A percentile compares a stretch with the other conserved stretches of the same genome.
Conservation (phyloP, 2,888 invertebrate species). For the Hymenopus coronatus region DNA sequence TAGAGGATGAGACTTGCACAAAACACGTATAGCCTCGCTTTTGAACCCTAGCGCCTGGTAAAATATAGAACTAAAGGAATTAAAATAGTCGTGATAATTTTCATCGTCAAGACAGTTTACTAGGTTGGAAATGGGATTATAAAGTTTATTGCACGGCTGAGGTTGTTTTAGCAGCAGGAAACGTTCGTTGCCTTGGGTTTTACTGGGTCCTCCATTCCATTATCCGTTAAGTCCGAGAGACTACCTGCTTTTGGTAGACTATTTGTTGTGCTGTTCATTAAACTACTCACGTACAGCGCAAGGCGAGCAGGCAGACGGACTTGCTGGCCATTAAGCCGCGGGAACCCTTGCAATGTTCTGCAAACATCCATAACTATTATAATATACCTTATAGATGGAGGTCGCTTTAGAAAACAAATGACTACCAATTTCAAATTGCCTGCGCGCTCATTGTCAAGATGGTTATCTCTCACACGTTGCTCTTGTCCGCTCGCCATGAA, state of each 20-base stretch:
- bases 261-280: background rate
- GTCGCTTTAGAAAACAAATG: constrained; percentile 20
- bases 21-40: no score
- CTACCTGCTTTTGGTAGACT: background rate
- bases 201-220: background rate
- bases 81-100: no score
- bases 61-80: no score
- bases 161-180: background rate
- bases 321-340: background rate
- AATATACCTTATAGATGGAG: constrained; percentile 13
- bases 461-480: constrained; percentile 18
- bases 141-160: background rate
- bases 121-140: background rate
- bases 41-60: no score
- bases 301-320: background rate
- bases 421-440: constrained; percentile 19
- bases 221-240: background rate
- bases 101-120: background rate
- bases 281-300: background rate
- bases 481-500: background rate
- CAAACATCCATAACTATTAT: background rate
- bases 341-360: background rate
- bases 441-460: constrained; percentile 8
- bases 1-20: no score
- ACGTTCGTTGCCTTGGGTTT: background rate